Evolutionary conservation across 2,797 vertebrate genomes (phyloP).

Genomic region (Microctenopoma steveboyesi): DNA sequence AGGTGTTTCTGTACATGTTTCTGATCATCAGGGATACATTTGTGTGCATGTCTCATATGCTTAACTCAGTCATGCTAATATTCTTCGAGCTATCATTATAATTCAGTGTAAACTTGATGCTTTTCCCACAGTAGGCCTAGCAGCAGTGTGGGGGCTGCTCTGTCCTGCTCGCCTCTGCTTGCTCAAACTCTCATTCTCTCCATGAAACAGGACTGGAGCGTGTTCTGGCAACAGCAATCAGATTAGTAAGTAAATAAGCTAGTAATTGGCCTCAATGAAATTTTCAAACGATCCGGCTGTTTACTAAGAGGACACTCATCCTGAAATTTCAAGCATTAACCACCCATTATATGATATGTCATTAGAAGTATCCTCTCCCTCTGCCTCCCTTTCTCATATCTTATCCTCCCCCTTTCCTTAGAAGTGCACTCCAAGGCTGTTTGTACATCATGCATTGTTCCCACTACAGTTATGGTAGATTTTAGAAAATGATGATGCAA

Average conservation of each 20-base stretch:
- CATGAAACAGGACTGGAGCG: slow-evolving; percentile 51
- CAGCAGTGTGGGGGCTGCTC: slow-evolving; percentile 68
- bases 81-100: slow-evolving; percentile 57
- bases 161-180: slow-evolving; percentile 44
- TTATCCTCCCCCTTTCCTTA: slow-evolving; percentile 8
- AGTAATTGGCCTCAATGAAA: slow-evolving; percentile 77
- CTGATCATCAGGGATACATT: slow-evolving; percentile 25
- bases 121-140: slow-evolving; percentile 57
- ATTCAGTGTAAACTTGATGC: slow-evolving; percentile 61
- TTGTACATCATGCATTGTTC: slow-evolving; percentile 2
- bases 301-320: slow-evolving; percentile 71
- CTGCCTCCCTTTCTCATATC: slow-evolving; percentile 4
- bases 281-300: slow-evolving; percentile 73
- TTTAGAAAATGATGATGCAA: slow-evolving; percentile 17
- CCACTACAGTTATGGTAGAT: slow-evolving; percentile 8
- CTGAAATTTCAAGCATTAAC: slow-evolving; percentile 65
- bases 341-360: slow-evolving; percentile 60
- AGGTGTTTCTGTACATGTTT: not conserved
- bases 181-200: slow-evolving; percentile 41
- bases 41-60: slow-evolving; percentile 21
- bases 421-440: not conserved
- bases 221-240: slow-evolving; percentile 66
- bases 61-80: slow-evolving; percentile 32
- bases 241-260: slow-evolving; percentile 78
- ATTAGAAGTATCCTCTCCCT: slow-evolving; percentile 42